These are phyloP conservation scores for Thecophora atra DNA, from an alignment of 2,888 invertebrate genomes.

Conservation along the genomic window DNA sequence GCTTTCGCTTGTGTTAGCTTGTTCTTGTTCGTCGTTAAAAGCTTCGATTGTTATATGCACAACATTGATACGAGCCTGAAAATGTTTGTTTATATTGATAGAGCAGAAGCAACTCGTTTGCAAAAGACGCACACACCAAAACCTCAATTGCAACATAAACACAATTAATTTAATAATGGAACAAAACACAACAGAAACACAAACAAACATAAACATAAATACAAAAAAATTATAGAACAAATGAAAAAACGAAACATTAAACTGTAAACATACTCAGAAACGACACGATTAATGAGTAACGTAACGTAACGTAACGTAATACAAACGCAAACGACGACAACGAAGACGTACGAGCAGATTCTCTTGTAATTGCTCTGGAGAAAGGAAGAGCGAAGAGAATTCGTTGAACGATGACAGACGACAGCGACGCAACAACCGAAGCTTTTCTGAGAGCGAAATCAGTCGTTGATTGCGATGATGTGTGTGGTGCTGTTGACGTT, in stretches of 20 bases:
- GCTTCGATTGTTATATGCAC: conserved; percentile 64
- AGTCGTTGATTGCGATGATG: conserved; percentile 11
- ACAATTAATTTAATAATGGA: too few species aligned
- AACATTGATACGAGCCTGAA: conserved; percentile 64
- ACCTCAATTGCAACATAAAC: not conserved
- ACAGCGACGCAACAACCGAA: not conserved
- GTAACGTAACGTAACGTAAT: conserved; percentile 23
- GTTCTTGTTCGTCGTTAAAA: conserved; percentile 35
- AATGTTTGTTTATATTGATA: conserved; percentile 48
- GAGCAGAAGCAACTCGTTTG: conserved; percentile 17
- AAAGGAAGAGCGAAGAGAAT: conserved; percentile 29
- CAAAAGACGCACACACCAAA: conserved; percentile 2
- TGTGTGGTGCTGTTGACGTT: conserved; percentile 33
- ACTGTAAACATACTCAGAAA: not conserved
- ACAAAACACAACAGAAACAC: too few species aligned
- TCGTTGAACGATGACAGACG: not conserved
- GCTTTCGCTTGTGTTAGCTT: conserved; percentile 10
- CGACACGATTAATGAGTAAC: not conserved
- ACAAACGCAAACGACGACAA: not conserved
- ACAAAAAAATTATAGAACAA: too few species aligned
- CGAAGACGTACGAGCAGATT: conserved; percentile 25
- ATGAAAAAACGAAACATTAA: conserved; percentile 2
- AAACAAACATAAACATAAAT: too few species aligned
- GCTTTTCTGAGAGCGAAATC: not conserved
- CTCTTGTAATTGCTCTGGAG: conserved; percentile 30